phyloP scores from a whole-genome alignment of 1,140 invertebrate genomes.

The Drosophila tsacasi region DNA sequence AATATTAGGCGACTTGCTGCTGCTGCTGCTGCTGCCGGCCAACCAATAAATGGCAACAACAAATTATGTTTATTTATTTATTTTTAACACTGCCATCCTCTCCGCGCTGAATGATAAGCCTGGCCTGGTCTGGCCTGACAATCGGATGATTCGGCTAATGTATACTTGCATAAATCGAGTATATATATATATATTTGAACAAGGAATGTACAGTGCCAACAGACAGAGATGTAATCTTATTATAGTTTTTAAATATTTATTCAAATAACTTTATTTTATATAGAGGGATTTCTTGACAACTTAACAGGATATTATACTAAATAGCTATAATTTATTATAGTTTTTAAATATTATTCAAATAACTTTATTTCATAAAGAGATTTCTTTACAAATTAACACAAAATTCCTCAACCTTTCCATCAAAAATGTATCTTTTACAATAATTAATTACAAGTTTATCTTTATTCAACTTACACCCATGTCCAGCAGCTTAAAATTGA shows the following conservation, averaged over 20 bases:
- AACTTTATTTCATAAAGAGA: not conserved
- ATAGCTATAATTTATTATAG: too few relatives aligned
- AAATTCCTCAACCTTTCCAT: not conserved
- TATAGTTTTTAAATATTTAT: not conserved
- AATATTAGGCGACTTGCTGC: slow-evolving; percentile 52
- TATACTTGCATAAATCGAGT: slow-evolving; percentile 57
- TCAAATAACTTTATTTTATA: not conserved
- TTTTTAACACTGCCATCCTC: slow-evolving; percentile 55
- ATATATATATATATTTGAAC: slow-evolving; percentile 38
- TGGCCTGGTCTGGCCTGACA: slow-evolving; percentile 11
- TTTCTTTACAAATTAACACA: not conserved
- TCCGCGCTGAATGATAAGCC: slow-evolving; percentile 42
- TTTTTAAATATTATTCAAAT: not conserved
- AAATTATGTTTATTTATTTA: slow-evolving; percentile 72
- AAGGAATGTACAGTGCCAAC: slow-evolving; percentile 15
- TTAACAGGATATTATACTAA: not conserved
- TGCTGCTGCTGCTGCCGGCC: not conserved
- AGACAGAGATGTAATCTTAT: not conserved
- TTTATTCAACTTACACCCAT: not conserved
- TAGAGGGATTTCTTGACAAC: not conserved
- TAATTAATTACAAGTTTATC: not conserved
- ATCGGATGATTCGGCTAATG: slow-evolving; percentile 46
- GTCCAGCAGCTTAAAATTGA: slow-evolving; percentile 6
- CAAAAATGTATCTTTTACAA: not conserved
- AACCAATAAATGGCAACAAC: slow-evolving; percentile 51